Conservation (phyloP, 1,140 invertebrate genomes). For the Helicoverpa zea region DNA sequence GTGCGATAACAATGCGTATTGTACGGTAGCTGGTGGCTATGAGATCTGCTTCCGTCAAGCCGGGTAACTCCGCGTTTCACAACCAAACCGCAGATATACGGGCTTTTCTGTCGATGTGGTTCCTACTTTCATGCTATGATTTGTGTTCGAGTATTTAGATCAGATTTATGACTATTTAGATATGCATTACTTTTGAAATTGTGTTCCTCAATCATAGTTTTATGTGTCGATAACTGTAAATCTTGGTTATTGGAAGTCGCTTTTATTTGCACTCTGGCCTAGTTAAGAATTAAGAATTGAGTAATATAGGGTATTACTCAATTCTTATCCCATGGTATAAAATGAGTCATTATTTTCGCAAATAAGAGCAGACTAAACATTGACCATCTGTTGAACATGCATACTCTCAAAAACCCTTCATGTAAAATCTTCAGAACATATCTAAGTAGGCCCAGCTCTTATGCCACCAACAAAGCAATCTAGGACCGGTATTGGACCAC, state of each 20-base stretch:
- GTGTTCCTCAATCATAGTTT: background rate
- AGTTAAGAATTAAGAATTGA: too few relatives aligned
- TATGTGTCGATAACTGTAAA: background rate
- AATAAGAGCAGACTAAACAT: background rate
- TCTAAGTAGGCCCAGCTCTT: background rate
- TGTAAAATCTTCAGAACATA: too few relatives aligned
- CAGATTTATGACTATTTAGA: too few relatives aligned
- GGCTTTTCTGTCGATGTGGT: constrained; percentile 10
- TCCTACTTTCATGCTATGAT: constrained; percentile 6
- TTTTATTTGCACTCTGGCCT: background rate
- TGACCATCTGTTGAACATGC: background rate
- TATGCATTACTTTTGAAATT: background rate
- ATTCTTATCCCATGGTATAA: too few relatives aligned
- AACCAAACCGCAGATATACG: constrained; percentile 11
- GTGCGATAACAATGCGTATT: constrained; percentile 18
- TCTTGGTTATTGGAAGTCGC: background rate
- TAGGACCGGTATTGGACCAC: background rate
- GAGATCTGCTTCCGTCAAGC: constrained; percentile 16
- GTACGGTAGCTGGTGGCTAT: background rate
- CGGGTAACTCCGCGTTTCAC: constrained; percentile 21
- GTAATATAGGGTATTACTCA: too few relatives aligned
- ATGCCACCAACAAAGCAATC: background rate
- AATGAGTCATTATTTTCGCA: too few relatives aligned
- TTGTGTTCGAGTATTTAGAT: background rate
- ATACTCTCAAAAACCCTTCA: too few relatives aligned